Evolutionary conservation across 1,140 invertebrate genomes (phyloP), one percentile per base, ranked within the genome.

Genomic region (Aphelenchoides avenae): DNA sequence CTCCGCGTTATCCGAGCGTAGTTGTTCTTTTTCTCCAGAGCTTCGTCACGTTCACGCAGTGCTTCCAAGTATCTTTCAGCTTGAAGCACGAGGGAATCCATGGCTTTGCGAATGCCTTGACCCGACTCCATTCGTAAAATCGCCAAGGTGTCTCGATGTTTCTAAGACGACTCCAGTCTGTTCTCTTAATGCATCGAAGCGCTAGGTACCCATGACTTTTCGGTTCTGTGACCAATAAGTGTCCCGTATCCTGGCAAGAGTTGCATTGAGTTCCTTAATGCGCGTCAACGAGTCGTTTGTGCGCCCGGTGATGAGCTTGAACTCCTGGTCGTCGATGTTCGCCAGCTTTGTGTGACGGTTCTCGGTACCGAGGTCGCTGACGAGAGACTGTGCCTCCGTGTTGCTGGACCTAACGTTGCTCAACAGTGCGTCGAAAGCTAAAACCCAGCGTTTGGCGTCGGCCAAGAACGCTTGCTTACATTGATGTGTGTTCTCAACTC

Each of bases 401-500:
- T 64, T 64, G 6, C 22, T 46, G 3, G 24, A 15, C 22, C 62
- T 57, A 20, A 71, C 50, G 9, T 27, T 41, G 29, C 49, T 31
- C 11, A 72, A 30, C 20, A 68, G 31, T 33, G 51, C 64, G 30
- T 52, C 36, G 18, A 69, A 30, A 22, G 39, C 39, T 41, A 52
- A 37, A 56, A 58, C 26, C n/a, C n/a, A n/a, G 7, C 3, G 24
- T 6, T 13, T 3, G 26, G 20, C 6, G 24, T 56, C 29, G n/a
- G 20, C 9, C 26, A 37, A 24, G 9, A 0, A 4, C 22, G 7
- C 36, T 13, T 3, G 57, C 51, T 57, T 47, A 58, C 54, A 60
- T 15, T 20, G 18, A 15, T 33, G 59, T 18, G 26, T 57, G 26
- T 78, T 73, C 11, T 82, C 77, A 3, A 85, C 78, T 29, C 80